Evolutionary conservation across 2,888 invertebrate genomes (phyloP).

Genomic region (Agonopterix heracliana): DNA sequence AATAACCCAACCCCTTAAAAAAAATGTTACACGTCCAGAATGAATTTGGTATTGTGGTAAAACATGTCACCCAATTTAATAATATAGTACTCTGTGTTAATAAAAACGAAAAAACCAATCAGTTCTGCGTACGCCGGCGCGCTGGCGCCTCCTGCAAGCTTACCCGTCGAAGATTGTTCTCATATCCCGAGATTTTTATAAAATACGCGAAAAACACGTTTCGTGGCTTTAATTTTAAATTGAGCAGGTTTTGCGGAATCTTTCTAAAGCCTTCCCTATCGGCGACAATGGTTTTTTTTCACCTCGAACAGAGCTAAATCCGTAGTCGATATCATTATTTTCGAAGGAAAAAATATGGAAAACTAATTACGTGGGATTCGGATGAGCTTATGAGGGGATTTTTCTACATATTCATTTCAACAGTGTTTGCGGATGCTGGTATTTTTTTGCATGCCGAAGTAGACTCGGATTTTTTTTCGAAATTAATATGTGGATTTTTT

Average conservation of each 20-base stretch:
- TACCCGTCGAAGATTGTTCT: slow-evolving; percentile 70
- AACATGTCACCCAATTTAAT: too few species aligned
- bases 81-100: too few species aligned
- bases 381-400: slow-evolving; percentile 13
- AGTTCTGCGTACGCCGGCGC: slow-evolving; percentile 32
- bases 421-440: neutral
- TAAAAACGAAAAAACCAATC: slow-evolving; percentile 8
- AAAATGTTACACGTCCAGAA: too few species aligned
- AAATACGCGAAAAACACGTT: slow-evolving; percentile 76
- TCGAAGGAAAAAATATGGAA: slow-evolving; percentile 42
- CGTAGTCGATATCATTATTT: slow-evolving; percentile 51
- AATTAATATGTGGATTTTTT: too few species aligned
- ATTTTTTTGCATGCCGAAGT: neutral
- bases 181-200: slow-evolving; percentile 73
- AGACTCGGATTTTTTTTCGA: too few species aligned
- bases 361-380: slow-evolving; percentile 61
- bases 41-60: too few species aligned
- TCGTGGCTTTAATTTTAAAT: slow-evolving; percentile 77
- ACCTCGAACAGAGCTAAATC: slow-evolving; percentile 37
- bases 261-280: slow-evolving; percentile 61
- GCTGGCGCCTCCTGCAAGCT: slow-evolving; percentile 17
- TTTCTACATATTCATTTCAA: neutral
- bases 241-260: slow-evolving; percentile 72
- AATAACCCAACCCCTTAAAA: too few species aligned
- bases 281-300: slow-evolving; percentile 60